Base-by-base conservation (phyloP, 2,797 vertebrate species). In the Onychomys torridus region DNA sequence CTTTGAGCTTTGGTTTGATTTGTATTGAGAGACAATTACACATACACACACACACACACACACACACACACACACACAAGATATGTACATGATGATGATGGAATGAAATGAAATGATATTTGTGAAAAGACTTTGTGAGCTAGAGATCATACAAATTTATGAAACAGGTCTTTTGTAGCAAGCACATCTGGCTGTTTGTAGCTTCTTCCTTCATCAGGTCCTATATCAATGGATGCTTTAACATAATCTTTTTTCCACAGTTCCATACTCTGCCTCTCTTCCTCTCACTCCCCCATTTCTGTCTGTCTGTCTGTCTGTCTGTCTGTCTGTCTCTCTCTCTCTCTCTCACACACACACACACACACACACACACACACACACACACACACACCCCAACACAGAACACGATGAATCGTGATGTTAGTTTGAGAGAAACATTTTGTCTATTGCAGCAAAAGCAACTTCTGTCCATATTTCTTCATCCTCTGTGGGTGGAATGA, bases 381-480 rank as follows among this genome's bases (percentile, higher is more conserved):
- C 43, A 86, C 13, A 61, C 3, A 27, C 7, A 13, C 32, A 40
- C 2, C 29, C 6, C 65, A 32, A 65, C 19, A 61, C 23, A 82
- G 16, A 6, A 40, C 4, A 49, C 0, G 11, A n/a, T 25, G 21
- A 52, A 17, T 1, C 6, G 2, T 94, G 76, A 67, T 75, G 37
- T 43, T 92, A 27, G n/a, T 61, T 86, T 95, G 40, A 76, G 71
- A 96, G 52, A 94, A 89, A 89, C 52, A 61, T 90, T 98, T 92
- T 93, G 77, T 82, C 55, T 23, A 16, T 52, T 92, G 52, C 77
- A 81, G 27, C 14, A 85, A 91, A 95, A 96, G 63, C 78, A 94
- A 55, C n/a, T 90, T 95, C n/a, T 89, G 37, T 34, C 52, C 73
- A 78, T 93, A 85, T 95, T 97, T 97, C 71, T 43, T 93, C 34